phyloP scores from a whole-genome alignment of 2,888 invertebrate species.

The Anodontia alba region DNA sequence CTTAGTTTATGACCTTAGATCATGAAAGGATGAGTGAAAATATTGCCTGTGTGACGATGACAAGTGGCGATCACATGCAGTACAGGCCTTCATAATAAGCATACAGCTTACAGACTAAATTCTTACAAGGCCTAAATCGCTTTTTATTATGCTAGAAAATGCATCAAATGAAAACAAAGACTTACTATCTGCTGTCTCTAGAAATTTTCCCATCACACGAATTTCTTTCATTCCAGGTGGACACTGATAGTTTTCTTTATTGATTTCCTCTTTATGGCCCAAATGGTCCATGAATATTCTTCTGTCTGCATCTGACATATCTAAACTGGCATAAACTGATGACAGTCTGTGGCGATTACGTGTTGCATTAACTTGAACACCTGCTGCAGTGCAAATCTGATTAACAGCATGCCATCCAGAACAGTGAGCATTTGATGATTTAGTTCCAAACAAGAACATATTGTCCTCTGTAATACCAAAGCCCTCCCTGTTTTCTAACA shows the following conservation, averaged over 20 bases:
- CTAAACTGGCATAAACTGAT: conserved; percentile 51
- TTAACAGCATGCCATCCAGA: conserved; percentile 57
- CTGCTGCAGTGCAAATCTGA: conserved; percentile 40
- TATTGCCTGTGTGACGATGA: too few species aligned
- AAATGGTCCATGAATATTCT: conserved; percentile 51
- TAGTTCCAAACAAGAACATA: conserved; percentile 54
- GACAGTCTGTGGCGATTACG: conserved; percentile 52
- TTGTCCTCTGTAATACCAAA: conserved; percentile 42
- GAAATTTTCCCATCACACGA: conserved; percentile 50
- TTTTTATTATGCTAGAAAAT: too few species aligned
- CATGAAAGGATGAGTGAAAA: too few species aligned
- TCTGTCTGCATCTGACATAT: conserved; percentile 45
- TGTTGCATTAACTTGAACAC: conserved; percentile 38
- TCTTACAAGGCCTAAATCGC: too few species aligned
- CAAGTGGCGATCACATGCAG: too few species aligned
- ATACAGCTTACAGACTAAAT: too few species aligned
- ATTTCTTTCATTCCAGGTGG: conserved; percentile 51
- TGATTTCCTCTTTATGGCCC: conserved; percentile 50
- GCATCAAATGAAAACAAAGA: too few species aligned
- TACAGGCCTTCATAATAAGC: too few species aligned
- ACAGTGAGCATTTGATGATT: conserved; percentile 32
- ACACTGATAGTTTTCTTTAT: conserved; percentile 61
- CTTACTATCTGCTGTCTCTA: conserved; percentile 41
- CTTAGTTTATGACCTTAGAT: too few species aligned
- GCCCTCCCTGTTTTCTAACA: conserved; percentile 27